Base-by-base conservation (phyloP, 2,888 invertebrate genomes). In the Mimumesa dahlbomi region DNA sequence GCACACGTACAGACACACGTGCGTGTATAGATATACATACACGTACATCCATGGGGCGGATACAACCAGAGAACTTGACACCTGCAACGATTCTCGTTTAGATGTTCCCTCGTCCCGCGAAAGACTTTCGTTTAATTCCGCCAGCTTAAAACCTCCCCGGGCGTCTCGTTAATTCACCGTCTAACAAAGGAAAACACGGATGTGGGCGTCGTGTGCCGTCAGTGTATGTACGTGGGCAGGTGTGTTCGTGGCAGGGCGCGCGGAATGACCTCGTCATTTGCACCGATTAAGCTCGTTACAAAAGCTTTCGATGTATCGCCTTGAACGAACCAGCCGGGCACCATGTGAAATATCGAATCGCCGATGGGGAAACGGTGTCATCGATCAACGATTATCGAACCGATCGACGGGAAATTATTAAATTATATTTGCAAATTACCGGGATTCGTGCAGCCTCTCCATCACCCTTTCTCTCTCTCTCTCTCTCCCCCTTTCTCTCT, bases 141-240 rank as follows among this genome's bases (percentile, higher is more conserved):
- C 48, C 52, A 56, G n/a, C 14, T 3, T 25, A n/a, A 1, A 9
- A 11, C 43, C 59, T 36, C 19, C 38, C 22, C 48, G 21, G 19
- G 9, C 34, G 50, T 45, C 36, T 54, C 40, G 22, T 67, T 62
- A 71, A 75, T 71, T 75, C 45, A 21, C 18, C 36, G 43, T 49
- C 61, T 66, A 75, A 67, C 38, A 16, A 5, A 9, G 11, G 34
- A 16, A 11, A 16, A 25, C 16, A 14, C 4, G 16, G 16, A 25
- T 6, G 13, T n/a, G n/a, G n/a, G n/a, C n/a, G n/a, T n/a, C n/a
- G n/a, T n/a, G n/a, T n/a, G n/a, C n/a, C 18, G 49, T 36, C 38
- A n/a, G 7, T 9, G 31, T 38, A 31, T 25, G 4, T 25, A 54
- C 40, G 29, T 38, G n/a, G n/a, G n/a, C n/a, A n/a, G n/a, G n/a